phyloP scores from a whole-genome alignment of 64 coral and sea anemone genomes.

The Dendronephthya gigantea region DNA sequence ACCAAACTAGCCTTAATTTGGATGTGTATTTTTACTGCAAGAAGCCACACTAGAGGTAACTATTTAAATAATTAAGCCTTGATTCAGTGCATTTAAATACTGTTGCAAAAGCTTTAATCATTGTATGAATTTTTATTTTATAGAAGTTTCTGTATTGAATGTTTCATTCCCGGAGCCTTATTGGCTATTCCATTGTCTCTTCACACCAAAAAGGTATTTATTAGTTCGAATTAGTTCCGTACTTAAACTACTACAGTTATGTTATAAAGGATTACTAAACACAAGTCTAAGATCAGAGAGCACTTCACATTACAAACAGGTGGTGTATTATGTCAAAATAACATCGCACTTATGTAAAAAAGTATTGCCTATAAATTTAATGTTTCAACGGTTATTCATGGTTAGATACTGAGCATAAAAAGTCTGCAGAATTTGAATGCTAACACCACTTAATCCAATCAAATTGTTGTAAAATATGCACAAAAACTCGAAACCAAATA shows the following conservation, averaged over 20 bases:
- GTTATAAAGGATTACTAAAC: not conserved
- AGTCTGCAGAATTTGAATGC: not conserved
- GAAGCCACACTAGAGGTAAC: not conserved
- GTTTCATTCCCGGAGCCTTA: not conserved
- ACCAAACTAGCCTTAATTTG: not conserved
- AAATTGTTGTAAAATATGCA: not conserved
- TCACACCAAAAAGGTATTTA: not conserved
- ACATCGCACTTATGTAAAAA: too few relatives aligned
- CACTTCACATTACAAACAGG: not conserved
- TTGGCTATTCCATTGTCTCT: not conserved
- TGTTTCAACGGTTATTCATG: too few relatives aligned
- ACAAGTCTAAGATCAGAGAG: not conserved
- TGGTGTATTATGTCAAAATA: too few relatives aligned
- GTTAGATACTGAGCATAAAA: too few relatives aligned
- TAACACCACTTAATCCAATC: not conserved
- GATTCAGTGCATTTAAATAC: not conserved
- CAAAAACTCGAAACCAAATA: not conserved
- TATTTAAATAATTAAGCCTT: not conserved
- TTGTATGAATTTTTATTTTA: not conserved
- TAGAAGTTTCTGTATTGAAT: not conserved
- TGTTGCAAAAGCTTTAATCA: not conserved
- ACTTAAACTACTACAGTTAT: not conserved
- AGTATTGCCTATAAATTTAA: too few relatives aligned
- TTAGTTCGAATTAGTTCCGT: not conserved
- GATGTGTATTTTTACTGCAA: not conserved